These are phyloP conservation scores for Nycticryphes semicollaris DNA, from an alignment of 2,113 vertebrate species.

Conservation along the genomic window DNA sequence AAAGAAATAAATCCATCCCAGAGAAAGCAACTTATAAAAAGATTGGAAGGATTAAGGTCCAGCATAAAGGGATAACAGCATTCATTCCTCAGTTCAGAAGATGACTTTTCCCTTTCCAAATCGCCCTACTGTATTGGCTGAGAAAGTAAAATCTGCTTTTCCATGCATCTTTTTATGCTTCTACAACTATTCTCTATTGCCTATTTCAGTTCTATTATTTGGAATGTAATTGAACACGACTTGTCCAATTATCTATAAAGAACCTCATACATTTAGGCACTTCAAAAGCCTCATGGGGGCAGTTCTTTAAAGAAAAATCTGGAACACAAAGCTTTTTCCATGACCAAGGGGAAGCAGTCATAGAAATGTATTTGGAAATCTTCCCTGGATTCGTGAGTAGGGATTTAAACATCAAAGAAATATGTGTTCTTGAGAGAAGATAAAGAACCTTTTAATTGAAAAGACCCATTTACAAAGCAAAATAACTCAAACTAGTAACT, in stretches of 20 bases:
- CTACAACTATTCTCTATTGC: not conserved
- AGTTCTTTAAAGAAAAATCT: not conserved
- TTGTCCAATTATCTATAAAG: not conserved
- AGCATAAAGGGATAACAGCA: not conserved
- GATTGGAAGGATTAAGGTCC: not conserved
- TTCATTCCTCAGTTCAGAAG: not conserved
- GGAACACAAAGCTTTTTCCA: not conserved
- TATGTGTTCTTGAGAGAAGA: accelerated
- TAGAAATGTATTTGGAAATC: not conserved
- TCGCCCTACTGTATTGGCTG: not conserved
- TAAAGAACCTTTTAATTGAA: not conserved
- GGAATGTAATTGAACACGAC: not conserved
- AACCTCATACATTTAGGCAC: not conserved
- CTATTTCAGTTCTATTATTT: not conserved
- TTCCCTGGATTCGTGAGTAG: not conserved
- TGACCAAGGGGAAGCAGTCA: not conserved
- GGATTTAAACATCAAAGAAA: not conserved
- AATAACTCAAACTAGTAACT: not conserved
- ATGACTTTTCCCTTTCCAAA: not conserved
- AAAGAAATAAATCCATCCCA: not conserved
- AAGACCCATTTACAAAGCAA: not conserved
- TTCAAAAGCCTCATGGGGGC: not conserved
- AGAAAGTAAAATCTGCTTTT: not conserved
- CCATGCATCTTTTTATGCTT: not conserved
- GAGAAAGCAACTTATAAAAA: not conserved